Evolutionary conservation across 2,888 invertebrate species (phyloP).

Genomic region (Cheilosia scutellata): DNA sequence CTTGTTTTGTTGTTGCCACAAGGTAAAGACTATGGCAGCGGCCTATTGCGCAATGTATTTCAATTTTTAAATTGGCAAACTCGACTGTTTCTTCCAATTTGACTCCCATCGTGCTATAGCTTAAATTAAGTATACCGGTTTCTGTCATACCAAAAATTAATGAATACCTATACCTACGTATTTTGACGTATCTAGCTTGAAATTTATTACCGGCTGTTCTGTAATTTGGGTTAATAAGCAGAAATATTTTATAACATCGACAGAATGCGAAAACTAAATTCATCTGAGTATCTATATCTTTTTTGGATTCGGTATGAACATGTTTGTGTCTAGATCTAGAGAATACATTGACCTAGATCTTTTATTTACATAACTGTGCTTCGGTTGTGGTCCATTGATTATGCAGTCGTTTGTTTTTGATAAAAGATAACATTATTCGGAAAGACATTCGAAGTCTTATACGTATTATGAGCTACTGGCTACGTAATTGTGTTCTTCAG

Average conservation of each 20-base stretch:
- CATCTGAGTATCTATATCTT: not conserved
- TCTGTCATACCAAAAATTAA: not conserved
- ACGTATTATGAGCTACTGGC: not conserved
- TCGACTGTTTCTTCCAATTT: too few relatives aligned
- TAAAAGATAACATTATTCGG: not conserved
- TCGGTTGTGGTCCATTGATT: slow-evolving; percentile 20
- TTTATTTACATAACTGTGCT: slow-evolving; percentile 43
- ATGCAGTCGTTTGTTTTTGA: slow-evolving; percentile 7
- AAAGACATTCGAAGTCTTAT: not conserved
- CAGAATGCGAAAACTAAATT: slow-evolving; percentile 13
- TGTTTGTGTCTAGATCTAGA: slow-evolving; percentile 11
- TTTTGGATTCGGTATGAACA: not conserved
- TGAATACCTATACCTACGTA: too few relatives aligned
- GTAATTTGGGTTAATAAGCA: slow-evolving; percentile 3
- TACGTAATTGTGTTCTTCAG: slow-evolving; percentile 16
- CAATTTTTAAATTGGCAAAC: too few relatives aligned
- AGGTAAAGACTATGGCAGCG: too few relatives aligned
- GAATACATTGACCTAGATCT: slow-evolving; percentile 47
- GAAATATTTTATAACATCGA: slow-evolving; percentile 13
- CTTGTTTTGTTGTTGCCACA: not conserved
- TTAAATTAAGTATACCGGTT: slow-evolving; percentile 4
- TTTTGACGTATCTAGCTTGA: slow-evolving; percentile 3
- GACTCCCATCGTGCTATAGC: too few relatives aligned
- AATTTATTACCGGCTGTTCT: not conserved
- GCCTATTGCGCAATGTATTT: not conserved